phyloP scores from a whole-genome alignment of 2,888 invertebrate species.

The Alloscopus bannaensis region DNA sequence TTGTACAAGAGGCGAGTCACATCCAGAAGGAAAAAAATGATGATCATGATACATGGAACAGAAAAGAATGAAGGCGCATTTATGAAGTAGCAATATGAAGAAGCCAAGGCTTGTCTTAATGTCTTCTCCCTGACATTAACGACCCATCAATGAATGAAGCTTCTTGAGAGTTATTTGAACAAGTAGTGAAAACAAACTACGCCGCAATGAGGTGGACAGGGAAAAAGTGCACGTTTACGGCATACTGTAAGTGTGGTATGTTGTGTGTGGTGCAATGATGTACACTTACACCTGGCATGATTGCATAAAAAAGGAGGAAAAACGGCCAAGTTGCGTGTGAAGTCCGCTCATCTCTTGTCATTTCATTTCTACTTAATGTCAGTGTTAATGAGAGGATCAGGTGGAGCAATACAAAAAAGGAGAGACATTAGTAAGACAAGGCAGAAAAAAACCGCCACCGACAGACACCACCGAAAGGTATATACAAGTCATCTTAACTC shows the following conservation, averaged over 20 bases:
- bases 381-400: conserved; percentile 63
- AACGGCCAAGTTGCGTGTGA: conserved; percentile 44
- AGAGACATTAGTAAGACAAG: conserved; percentile 29
- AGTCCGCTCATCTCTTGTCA: conserved; percentile 51
- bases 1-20: conserved; percentile 40
- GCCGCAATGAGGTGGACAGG: no score
- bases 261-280: conserved; percentile 5
- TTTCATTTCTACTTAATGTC: conserved; percentile 63
- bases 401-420: conserved; percentile 46
- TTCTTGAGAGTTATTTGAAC: conserved; percentile 56
- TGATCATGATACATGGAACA: no score
- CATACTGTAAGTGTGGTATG: no score
- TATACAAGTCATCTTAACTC: no score
- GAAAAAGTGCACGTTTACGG: conserved; percentile 24
- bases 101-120: conserved; percentile 41
- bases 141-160: conserved; percentile 56
- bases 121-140: conserved; percentile 55
- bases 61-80: no score
- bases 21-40: no score
- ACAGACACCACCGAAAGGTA: no score
- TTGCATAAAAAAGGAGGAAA: conserved; percentile 15
- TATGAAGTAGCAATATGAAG: not conserved
- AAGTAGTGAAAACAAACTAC: no score
- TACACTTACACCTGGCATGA: conserved; percentile 42
- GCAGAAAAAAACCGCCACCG: conserved; percentile 29